Evolutionary conservation across 1,140 invertebrate genomes (phyloP), one percentile per base, ranked within the genome.

Genomic region (Saccostrea cuccullata): DNA sequence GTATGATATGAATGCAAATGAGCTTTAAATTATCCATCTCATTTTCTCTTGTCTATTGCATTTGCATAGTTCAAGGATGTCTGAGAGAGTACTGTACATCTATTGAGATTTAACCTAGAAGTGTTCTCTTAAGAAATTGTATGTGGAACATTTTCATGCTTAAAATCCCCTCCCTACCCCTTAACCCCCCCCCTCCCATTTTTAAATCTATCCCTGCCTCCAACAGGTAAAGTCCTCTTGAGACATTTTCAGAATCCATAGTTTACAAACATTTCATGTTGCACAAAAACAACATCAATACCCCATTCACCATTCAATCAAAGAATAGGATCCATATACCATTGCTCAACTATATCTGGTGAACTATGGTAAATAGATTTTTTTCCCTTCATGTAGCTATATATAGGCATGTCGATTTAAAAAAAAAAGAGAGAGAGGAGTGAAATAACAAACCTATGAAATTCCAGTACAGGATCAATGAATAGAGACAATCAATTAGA

Each of bases 241-340:
- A 47, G 6, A 47, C 9, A 47, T 47, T 47, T 47, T 47, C 47
- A 47, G 47, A 47, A 2, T 47, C 47, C 47, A 47, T 47, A 47
- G 6, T 47, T 47, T 9, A 47, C 47, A 47, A 47, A 47, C 40
- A 47, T 3, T 47, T 8, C 47, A 47, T 47, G 47, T 9, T 47
- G 47, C 9, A 9, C 47, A 47, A 47, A 47, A 47, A 58, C 12
- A 23, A 64, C 40, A 30, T 36, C 12, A 13, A 82, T 40, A 36
- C 58, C 36, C 36, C n/a, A 12, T 89, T 40, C 47, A 82, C 64
- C 56, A 87, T 70, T 30, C 40, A 5, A 86, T 30, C 20, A 87
- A 36, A 26, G 15, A 56, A 64, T n/a, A 23, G 20, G 23, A 55
- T 40, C 26, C 15, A 64, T 6, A 67, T 17, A 82, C 47, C 5